These are phyloP conservation scores for Thunnus maccoyii DNA, from an alignment of 2,113 vertebrate genomes.

Conservation along the genomic window DNA sequence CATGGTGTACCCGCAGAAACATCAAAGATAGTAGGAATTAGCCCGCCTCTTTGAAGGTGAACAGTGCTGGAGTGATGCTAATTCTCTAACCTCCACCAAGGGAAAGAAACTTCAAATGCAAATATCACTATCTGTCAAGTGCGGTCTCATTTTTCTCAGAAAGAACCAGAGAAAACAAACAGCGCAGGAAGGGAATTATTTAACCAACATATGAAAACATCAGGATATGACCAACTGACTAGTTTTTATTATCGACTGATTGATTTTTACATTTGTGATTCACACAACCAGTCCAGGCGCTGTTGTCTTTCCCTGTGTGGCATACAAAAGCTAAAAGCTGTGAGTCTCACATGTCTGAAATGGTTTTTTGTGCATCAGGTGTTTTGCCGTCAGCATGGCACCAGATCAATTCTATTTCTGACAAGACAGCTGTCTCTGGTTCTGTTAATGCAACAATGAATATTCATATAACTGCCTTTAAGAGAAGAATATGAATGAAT, in stretches of 20 bases:
- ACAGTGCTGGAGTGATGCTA: conserved; percentile 46
- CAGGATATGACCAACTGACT: neutral
- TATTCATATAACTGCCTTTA: conserved; percentile 5
- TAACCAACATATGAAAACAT: conserved; percentile 6
- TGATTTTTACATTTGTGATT: conserved; percentile 18
- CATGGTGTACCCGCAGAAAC: conserved; percentile 45
- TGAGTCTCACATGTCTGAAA: conserved; percentile 33
- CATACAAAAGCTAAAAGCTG: conserved; percentile 25
- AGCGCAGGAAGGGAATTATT: neutral
- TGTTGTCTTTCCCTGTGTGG: neutral
- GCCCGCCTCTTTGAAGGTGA: conserved; percentile 50
- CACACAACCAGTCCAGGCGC: neutral
- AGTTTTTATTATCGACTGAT: neutral
- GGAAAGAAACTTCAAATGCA: conserved; percentile 48
- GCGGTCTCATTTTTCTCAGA: conserved; percentile 28
- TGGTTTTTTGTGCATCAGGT: conserved; percentile 53
- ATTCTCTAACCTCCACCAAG: conserved; percentile 44
- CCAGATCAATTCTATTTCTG: conserved; percentile 35
- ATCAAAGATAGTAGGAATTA: conserved; percentile 67
- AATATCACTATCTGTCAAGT: conserved; percentile 26
- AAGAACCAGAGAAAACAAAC: neutral
- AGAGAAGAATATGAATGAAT: conserved; percentile 5
- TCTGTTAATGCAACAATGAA: conserved; percentile 25
- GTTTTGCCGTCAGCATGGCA: conserved; percentile 38
- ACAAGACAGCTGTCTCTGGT: conserved; percentile 36